Conservation (phyloP, 2,113 vertebrate genomes). For the Potamarius usumacintae region DNA sequence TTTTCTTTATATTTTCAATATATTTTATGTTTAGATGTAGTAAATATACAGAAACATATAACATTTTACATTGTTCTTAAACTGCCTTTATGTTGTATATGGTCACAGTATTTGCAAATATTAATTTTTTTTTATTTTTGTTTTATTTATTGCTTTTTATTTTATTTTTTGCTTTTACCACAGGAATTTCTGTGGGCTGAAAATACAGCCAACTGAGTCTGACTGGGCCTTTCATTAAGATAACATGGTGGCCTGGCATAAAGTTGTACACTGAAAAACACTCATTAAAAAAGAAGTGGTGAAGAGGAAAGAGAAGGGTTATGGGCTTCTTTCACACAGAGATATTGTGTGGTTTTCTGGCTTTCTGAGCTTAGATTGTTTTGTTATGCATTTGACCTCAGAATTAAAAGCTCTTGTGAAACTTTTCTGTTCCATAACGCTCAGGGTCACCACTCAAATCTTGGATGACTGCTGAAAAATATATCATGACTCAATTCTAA, state of each 20-base stretch:
- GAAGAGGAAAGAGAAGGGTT: background rate
- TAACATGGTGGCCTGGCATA: conserved; percentile 51
- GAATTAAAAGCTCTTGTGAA: conserved; percentile 45
- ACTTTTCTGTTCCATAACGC: background rate
- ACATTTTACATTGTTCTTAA: background rate
- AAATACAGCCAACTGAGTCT: conserved; percentile 8
- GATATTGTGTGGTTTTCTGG: conserved; percentile 62
- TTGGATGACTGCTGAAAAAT: background rate
- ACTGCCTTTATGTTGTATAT: background rate
- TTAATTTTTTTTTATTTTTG: background rate
- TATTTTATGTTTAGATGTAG: background rate
- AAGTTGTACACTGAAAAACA: background rate
- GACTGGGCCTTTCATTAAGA: conserved; percentile 38
- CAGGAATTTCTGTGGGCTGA: conserved; percentile 19
- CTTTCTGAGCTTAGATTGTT: conserved; percentile 59
- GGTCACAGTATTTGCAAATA: background rate
- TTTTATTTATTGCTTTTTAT: background rate
- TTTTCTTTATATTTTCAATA: background rate
- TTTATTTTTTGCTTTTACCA: background rate
- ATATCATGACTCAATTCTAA: background rate
- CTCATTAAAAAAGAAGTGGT: background rate
- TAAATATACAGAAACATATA: background rate
- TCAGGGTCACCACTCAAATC: background rate
- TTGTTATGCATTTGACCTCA: conserved; percentile 56
- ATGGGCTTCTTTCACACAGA: conserved; percentile 47